Base-by-base conservation (phyloP, 2,113 vertebrate species). In the Numida meleagris region DNA sequence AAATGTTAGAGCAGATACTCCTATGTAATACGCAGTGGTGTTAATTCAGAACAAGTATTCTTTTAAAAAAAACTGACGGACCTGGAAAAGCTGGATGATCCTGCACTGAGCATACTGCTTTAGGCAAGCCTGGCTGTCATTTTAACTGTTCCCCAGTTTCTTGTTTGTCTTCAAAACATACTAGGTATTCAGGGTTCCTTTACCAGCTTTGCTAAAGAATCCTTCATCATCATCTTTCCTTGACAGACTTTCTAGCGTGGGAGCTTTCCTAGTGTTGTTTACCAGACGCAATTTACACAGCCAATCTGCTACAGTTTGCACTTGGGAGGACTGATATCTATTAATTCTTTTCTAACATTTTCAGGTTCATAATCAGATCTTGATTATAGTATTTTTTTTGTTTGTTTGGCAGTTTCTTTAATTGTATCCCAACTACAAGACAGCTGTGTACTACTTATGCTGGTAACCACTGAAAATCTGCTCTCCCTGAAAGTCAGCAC, bases 1-100 rank as follows among this genome's bases (percentile, higher is more conserved):
- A 67, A 63, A 12, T 15, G 76, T 88, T 84, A 93, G 86, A 93
- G 83, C 90, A 86, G 85, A 27, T 50, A 55, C 76, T 77, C 82
- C 15, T 1, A 5, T 2, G n/a, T 73, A 71, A 50, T 45, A 59
- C 2, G 38, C 71, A 67, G 50, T 51, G 78, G 45, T 93, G 91
- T 93, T 91, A 91, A 91, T 86, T 76, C 59, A 62, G 70, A 86
- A 80, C 24, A 36, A 72, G 25, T 62, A 73, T 73, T 82, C 83
- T 63, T 31, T 18, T 24, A 57, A n/a, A 83, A 33, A 53, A 62
- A 40, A 38, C 14, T 63, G 24, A 10, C 0, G 16, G 66, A 31
- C 27, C 63, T 67, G 42, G 34, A 13, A 15, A 62, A 68, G 46
- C 21, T 34, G 20, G 51, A 13, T 38, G 48, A 33, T 66, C 51